Evolutionary conservation across 2,888 invertebrate species (phyloP).

Genomic region (Aphrophora alni): DNA sequence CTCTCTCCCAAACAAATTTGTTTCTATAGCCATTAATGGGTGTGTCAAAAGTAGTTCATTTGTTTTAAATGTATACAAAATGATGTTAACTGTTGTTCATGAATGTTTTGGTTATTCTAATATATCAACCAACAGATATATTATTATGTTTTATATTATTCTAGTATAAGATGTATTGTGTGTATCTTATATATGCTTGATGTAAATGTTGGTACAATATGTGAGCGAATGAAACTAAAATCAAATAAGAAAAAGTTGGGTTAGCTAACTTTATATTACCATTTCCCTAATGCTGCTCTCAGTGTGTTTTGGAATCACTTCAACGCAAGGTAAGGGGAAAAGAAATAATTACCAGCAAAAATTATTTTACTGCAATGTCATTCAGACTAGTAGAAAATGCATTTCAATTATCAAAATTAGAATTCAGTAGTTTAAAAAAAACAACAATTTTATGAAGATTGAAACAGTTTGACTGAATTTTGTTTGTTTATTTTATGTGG

Average conservation of each 20-base stretch:
- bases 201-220: background rate
- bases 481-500: conserved; percentile 10
- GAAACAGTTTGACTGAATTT: background rate
- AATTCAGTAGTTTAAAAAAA: conserved; percentile 16
- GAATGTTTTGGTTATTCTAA: background rate
- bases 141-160: conserved; percentile 17
- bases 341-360: background rate
- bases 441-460: background rate
- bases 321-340: conserved; percentile 90
- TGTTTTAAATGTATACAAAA: background rate
- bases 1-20: no score
- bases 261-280: conserved; percentile 34
- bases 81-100: background rate
- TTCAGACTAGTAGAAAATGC: background rate
- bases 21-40: background rate
- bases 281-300: conserved; percentile 57
- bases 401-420: background rate
- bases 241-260: conserved; percentile 7
- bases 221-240: background rate
- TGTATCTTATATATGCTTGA: background rate
- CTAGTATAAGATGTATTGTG: background rate
- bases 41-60: background rate
- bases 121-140: background rate
- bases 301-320: conserved; percentile 99
- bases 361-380: background rate